Base-by-base conservation (phyloP, 2,113 vertebrate species). In the Heterotis niloticus region DNA sequence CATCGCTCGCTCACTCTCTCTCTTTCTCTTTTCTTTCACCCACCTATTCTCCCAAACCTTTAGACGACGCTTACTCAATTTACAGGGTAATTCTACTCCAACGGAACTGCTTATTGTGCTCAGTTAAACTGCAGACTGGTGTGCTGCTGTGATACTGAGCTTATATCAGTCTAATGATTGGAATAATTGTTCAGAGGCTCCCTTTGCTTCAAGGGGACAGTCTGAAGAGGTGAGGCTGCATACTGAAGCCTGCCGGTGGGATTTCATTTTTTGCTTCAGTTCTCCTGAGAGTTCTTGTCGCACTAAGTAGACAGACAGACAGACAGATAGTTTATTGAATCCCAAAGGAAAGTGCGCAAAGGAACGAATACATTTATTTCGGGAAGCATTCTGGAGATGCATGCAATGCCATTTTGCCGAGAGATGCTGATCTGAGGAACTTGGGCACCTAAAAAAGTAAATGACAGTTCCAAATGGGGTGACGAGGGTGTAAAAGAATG, bases 91-190 rank as follows among this genome's bases (percentile, higher is more conserved):
- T 91, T 91, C 89, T 88, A 86, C 84, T 86, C 85, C 84, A 88
- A 88, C 88, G 85, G 88, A 92, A 88, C 88, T 85, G 84, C 89
- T 93, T 92, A 92, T 92, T 93, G 89, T 91, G 85, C 86, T 86
- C 86, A 81, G 87, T 91, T 92, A 87, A 90, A 91, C 89, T 88
- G 86, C 84, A 89, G 84, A 86, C 87, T 87, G 84, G 81, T 88
- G 86, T 82, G 86, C 84, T 85, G 79, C 85, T 90, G 85, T 88
- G 88, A 87, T 87, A 91, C 86, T 89, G 88, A 91, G 87, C 87
- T 91, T 85, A 90, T 90, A 87, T 87, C 83, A 79, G 85, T 80
- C 85, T 91, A 91, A 89, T 90, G 87, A 88, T 86, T 88, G 83
- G 88, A 89, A 88, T 87, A 85, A 86, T 88, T 82, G 86, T 80